Evolutionary conservation across 1,140 invertebrate species (phyloP).

Genomic region (Amyelois transitella): DNA sequence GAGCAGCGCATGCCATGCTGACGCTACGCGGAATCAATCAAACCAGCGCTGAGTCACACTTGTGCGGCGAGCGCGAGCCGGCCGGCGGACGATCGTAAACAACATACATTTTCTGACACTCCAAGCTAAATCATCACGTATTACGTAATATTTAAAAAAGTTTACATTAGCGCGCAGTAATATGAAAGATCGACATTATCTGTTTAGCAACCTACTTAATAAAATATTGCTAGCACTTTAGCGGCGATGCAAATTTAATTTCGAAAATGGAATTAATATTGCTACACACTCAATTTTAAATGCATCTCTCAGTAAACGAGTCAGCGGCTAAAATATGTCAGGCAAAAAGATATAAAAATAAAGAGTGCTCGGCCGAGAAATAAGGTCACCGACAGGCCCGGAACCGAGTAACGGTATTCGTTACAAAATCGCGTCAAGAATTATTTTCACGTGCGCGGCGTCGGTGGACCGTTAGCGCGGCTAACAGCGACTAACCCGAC

Average conservation of each 20-base stretch:
- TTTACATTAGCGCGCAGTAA: not conserved
- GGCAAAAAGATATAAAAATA: slow-evolving; percentile 62
- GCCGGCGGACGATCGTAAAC: slow-evolving; percentile 28
- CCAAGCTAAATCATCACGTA: slow-evolving; percentile 8
- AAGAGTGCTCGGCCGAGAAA: slow-evolving; percentile 57
- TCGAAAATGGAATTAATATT: not conserved
- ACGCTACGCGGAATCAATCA: slow-evolving; percentile 38
- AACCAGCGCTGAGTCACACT: slow-evolving; percentile 36
- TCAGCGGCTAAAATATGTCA: slow-evolving; percentile 27
- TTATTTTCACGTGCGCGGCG: slow-evolving; percentile 70
- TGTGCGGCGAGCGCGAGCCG: slow-evolving; percentile 1
- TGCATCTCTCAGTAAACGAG: slow-evolving; percentile 12
- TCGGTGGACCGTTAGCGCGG: slow-evolving; percentile 53
- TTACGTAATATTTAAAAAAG: slow-evolving; percentile 22
- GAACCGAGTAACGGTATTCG: slow-evolving; percentile 69
- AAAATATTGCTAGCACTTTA: not conserved
- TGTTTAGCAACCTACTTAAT: not conserved
- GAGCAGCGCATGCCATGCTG: slow-evolving; percentile 22
- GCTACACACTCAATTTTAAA: not conserved
- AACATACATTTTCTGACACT: slow-evolving; percentile 22
- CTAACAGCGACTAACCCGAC: slow-evolving; percentile 20
- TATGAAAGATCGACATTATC: not conserved
- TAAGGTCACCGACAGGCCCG: slow-evolving; percentile 67
- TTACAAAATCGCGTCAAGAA: slow-evolving; percentile 73
- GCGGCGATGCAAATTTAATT: not conserved